Evolutionary conservation across 2,888 invertebrate species (phyloP).

Genomic region (Leptinotarsa peninsularis): DNA sequence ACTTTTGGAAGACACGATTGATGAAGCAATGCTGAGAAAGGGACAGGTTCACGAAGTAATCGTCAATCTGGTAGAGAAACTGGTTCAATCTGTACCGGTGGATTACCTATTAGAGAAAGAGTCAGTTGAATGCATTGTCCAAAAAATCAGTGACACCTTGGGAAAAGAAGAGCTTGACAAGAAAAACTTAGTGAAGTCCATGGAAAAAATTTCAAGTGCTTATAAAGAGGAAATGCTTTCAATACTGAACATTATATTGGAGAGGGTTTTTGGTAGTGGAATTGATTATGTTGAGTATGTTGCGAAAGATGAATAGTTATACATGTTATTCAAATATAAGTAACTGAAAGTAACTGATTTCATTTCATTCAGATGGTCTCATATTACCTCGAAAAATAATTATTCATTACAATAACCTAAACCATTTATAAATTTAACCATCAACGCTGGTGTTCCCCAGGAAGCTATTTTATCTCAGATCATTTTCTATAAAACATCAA

Average conservation of each 20-base stretch:
- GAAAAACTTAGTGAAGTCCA: constrained; percentile 43
- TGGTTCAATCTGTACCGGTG: constrained; percentile 53
- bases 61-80: constrained; percentile 51
- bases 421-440: too few species aligned
- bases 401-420: too few species aligned
- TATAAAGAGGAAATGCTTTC: constrained; percentile 50
- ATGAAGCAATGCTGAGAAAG: constrained; percentile 47
- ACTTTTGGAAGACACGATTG: constrained; percentile 55
- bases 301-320: constrained; percentile 45
- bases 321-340: not conserved
- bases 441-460: too few species aligned
- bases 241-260: constrained; percentile 56
- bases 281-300: constrained; percentile 58
- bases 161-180: constrained; percentile 45
- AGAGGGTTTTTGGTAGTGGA: constrained; percentile 58
- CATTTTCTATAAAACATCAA: too few species aligned
- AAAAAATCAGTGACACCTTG: constrained; percentile 46
- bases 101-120: constrained; percentile 45
- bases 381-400: not conserved
- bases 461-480: too few species aligned
- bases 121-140: constrained; percentile 44
- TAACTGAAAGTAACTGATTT: not conserved
- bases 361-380: not conserved
- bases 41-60: constrained; percentile 53
- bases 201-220: constrained; percentile 42